Evolutionary conservation across 2,888 invertebrate species (phyloP), one percentile per base, ranked within the genome.

Genomic region (Cosmorhoe ocellata): DNA sequence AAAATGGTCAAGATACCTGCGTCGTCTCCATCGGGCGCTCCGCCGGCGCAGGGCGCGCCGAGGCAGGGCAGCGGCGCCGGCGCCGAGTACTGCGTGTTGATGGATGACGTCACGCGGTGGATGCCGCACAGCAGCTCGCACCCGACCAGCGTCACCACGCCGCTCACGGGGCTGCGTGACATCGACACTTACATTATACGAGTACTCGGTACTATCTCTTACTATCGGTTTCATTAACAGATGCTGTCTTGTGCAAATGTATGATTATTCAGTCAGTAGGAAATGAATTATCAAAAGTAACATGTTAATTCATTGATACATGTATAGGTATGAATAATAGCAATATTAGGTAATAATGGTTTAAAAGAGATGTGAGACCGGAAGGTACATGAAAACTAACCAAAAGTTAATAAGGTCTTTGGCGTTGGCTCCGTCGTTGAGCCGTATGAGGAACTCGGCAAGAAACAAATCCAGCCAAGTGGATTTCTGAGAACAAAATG

Each of bases 401-500:
- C 93, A 92, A 74, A 92, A 92, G 41, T 91, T 90, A 40, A 93
- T 86, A 51, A 91, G 79, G 56, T 93, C 91, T 66, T 91, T 91
- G 6, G 91, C 82, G 62, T 91, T 84, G 42, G 84, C 90, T 39
- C 92, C 93, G 54, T 92, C 91, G 61, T 92, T 91, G 54, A 93
- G 74, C 47, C 92, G 91, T 30, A 91, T 84, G 36, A 93, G 79
- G 58, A 93, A 90, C 73, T 93, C 93, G 18, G 92, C 92, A 56
- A 93, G 79, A 73, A 93, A 93, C 60, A 93, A 75, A 71, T 93
- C 93, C 60, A 93, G 81, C 93, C 93, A 93, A 49, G 91, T 91
- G 41, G 92, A 92, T 91, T 93, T 93, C 93, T 93, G 84, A 12
- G 82, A 58, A 48, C 22, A 34, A 34, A 9, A 3, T 3, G 2